Conservation (phyloP, 2,797 vertebrate genomes). For the Halcyon chelicuti region DNA sequence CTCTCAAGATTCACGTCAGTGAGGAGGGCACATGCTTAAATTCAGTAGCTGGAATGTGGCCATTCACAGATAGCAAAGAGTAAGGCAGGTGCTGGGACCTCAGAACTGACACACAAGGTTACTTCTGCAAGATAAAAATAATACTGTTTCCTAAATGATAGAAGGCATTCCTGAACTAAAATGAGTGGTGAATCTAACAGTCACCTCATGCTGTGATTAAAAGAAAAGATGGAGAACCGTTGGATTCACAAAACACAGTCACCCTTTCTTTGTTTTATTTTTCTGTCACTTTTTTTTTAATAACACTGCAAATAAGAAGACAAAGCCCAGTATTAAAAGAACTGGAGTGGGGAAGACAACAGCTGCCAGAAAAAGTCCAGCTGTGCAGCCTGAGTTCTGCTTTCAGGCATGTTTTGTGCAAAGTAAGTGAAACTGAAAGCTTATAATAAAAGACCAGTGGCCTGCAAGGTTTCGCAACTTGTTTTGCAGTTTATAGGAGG, state of each 20-base stretch:
- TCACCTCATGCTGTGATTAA: not conserved
- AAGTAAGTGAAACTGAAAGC: conserved; percentile 63
- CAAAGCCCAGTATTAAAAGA: not conserved
- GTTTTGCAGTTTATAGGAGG: conserved; percentile 17
- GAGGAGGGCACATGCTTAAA: not conserved
- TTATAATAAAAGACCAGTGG: not conserved
- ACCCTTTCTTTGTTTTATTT: not conserved
- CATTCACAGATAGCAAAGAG: not conserved
- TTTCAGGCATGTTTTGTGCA: conserved; percentile 28
- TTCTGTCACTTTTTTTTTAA: not conserved
- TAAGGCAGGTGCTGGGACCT: not conserved
- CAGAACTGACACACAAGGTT: not conserved
- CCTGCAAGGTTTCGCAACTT: conserved; percentile 14
- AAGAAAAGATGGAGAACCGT: not conserved
- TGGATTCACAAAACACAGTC: not conserved
- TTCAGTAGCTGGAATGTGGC: not conserved
- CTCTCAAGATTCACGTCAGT: not conserved
- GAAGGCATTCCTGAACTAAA: not conserved
- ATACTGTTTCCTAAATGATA: not conserved
- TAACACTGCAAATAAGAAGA: not conserved
- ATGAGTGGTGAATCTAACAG: not conserved
- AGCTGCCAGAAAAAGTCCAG: conserved; percentile 4
- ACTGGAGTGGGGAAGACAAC: not conserved
- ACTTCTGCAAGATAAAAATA: not conserved
- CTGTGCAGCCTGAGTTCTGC: conserved; percentile 5